Conservation (phyloP, 2,888 invertebrate genomes). For the Campoplex capitator region DNA sequence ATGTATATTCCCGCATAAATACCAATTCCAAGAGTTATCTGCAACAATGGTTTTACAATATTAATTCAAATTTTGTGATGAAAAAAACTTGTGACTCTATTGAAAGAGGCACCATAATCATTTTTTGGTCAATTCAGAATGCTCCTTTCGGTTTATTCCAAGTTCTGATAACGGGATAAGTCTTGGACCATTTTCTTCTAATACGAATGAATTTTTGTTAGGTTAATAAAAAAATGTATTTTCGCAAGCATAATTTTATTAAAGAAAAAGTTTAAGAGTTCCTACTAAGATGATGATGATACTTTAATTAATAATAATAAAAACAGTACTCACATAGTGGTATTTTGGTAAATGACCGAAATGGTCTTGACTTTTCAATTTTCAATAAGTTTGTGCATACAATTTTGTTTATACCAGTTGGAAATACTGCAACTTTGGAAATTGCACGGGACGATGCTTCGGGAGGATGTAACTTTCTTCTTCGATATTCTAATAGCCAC, state of each 20-base stretch:
- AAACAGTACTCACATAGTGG: too few relatives aligned
- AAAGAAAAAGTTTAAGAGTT: too few relatives aligned
- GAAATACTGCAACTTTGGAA: neutral
- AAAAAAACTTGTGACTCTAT: neutral
- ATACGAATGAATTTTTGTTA: neutral
- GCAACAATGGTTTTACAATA: constrained; percentile 80
- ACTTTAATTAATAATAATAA: too few relatives aligned
- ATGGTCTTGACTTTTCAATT: too few relatives aligned
- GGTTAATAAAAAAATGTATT: neutral
- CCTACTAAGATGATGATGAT: too few relatives aligned
- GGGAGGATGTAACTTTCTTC: too few relatives aligned
- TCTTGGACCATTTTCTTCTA: neutral
- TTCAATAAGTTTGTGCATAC: too few relatives aligned
- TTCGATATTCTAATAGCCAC: too few relatives aligned
- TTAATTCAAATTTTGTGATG: constrained; percentile 55
- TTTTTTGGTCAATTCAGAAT: too few relatives aligned
- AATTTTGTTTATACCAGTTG: neutral
- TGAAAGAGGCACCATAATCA: too few relatives aligned
- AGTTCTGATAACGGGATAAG: neutral
- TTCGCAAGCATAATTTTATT: neutral
- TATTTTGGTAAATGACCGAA: too few relatives aligned
- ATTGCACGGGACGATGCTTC: neutral
- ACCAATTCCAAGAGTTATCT: constrained; percentile 90
- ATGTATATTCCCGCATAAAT: constrained; percentile 91
- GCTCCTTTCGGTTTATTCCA: neutral